These are phyloP conservation scores for Asteroscopus sphinx DNA, from an alignment of 2,888 invertebrate species.

Conservation along the genomic window DNA sequence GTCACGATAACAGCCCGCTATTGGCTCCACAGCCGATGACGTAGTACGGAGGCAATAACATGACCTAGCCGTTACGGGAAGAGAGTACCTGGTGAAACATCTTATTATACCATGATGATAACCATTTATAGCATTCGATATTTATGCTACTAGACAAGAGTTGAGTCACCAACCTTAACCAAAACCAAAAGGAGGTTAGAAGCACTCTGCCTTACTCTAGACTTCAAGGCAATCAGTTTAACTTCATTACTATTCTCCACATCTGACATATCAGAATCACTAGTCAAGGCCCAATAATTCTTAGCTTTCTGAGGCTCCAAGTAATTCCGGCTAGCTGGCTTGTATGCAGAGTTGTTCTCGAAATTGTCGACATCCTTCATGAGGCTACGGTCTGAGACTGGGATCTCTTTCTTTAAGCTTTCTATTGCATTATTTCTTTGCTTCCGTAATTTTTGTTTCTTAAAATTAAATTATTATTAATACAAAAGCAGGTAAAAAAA, in stretches of 20 bases:
- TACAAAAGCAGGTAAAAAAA: no score
- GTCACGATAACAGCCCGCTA: no score
- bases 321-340: constrained; percentile 78
- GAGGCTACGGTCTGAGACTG: constrained; percentile 81
- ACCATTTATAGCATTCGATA: no score
- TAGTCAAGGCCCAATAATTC: constrained; percentile 84
- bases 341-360: constrained; percentile 79
- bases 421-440: constrained; percentile 85
- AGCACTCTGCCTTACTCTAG: constrained; percentile 92
- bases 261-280: constrained; percentile 93
- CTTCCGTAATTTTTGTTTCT: constrained; percentile 87
- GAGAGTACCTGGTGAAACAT: no score
- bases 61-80: no score
- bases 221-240: constrained; percentile 85
- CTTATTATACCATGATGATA: no score
- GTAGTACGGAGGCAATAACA: no score
- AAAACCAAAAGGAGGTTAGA: constrained; percentile 90
- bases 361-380: constrained; percentile 83
- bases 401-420: constrained; percentile 84
- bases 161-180: constrained; percentile 82
- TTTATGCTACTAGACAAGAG: no score
- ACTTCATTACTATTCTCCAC: constrained; percentile 88
- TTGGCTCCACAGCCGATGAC: no score
- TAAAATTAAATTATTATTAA: constrained; percentile 10
- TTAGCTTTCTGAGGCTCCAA: constrained; percentile 75